Evolutionary conservation across 2,888 invertebrate species (phyloP), one percentile per base, ranked within the genome.

Genomic region (Cephus pulcher): DNA sequence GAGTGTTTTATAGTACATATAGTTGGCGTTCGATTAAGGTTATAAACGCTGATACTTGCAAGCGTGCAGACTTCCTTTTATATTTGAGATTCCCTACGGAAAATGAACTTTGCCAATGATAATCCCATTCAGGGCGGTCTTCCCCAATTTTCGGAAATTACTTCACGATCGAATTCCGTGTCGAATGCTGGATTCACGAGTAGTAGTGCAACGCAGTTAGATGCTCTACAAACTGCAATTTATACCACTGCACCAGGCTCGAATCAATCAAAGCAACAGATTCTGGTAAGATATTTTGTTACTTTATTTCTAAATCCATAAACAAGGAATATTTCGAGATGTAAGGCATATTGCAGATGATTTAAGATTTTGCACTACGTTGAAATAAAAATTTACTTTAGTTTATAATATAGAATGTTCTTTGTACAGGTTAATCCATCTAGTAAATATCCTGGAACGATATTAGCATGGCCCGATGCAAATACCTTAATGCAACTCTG

Each of bases 81-180:
- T 56, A 56, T 56, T 56, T 15, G 23, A 56, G 23, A 56, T 56
- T 56, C 2, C 23, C 56, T 56, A 56, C 56, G 56, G 71, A 87
- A 84, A 78, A 91, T 91, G 91, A 88, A 91, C 84, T 91, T 88
- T 80, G 84, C 89, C 30, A 89, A 88, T 77, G 86, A 85, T 75
- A 86, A 84, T 74, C 82, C 79, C 79, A 79, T 86, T 70, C 89
- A 90, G 77, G 86, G 87, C 68, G 82, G 87, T 30, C 83, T 91
- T 73, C 91, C 91, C 15, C 91, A 90, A 77, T 91, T 91, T 78
- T 89, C 90, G 4, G 91, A 91, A 68, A 81, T 91, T 80, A 87
- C 89, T 30, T 81, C 88, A 12, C 86, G 88, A 56, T 78, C 88
- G 12, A 87, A 83, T 80, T 79, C 83, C 34, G 82, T 84, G 11